Base-by-base conservation (phyloP, 2,797 vertebrate species). In the Myioborus miniatus region DNA sequence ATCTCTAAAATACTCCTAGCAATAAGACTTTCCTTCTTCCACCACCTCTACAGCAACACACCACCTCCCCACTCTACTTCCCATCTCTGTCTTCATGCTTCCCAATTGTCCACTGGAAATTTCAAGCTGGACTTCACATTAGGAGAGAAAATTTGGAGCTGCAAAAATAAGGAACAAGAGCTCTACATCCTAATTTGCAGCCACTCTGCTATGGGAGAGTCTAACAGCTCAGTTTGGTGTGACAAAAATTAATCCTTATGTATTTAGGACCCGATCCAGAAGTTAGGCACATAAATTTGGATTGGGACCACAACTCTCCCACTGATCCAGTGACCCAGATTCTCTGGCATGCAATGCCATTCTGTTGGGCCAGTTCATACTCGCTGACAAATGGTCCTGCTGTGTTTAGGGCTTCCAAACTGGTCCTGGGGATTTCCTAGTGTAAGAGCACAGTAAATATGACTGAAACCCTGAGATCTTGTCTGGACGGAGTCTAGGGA, bases 391-490 rank as follows among this genome's bases (percentile, higher is more conserved):
- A 70, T 10, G 21, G 59, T 78, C 67, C 59, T 2, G 4, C 67
- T 87, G 39, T 56, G 32, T 76, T 79, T 43, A 63, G 60, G 67
- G 60, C 68, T 90, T 70, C 60, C 62, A 74, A 56, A 87, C 32
- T 32, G 59, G 67, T 47, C 3, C 1, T 60, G 41, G 71, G 64
- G 43, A 87, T 71, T 87, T 91, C 76, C 49, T 67, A 58, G 50
- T 71, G 46, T 83, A 89, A 94, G 36, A 83, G 32, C 63, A 91
- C 62, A 59, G 41, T 56, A 91, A 76, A 68, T 80, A 85, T 1
- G 6, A 83, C 8, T 81, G 69, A 84, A 87, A 93, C 56, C 87
- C 85, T 72, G 79, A 92, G 92, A 63, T 75, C 76, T 86, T 76
- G 55, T 59, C 77, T 75, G 70, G n/a, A 87, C 34, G 36, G 19